These are phyloP conservation scores for Ypsolopha sequella DNA, from an alignment of 2,888 invertebrate genomes.

Conservation along the genomic window DNA sequence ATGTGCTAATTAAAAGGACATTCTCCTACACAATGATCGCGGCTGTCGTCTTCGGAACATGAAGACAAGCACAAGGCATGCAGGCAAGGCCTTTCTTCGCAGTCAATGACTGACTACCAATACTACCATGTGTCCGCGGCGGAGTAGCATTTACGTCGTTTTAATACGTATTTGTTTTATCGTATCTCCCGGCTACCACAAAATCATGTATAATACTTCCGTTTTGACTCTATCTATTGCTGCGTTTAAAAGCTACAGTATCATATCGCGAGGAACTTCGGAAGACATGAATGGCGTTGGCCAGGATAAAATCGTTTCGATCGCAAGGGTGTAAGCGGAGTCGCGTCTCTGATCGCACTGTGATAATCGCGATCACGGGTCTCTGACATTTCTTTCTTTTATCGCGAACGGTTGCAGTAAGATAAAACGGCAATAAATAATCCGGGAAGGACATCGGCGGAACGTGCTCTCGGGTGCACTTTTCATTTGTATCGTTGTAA, in stretches of 20 bases:
- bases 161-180: slow-evolving; percentile 47
- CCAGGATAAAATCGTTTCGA: slow-evolving; percentile 11
- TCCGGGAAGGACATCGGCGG: slow-evolving; percentile 42
- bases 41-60: slow-evolving; percentile 42
- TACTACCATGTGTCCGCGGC: slow-evolving; percentile 42
- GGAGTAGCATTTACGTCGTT: slow-evolving; percentile 40
- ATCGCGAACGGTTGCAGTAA: slow-evolving; percentile 53
- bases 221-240: slow-evolving; percentile 18
- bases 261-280: neutral
- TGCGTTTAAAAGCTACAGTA: slow-evolving; percentile 2
- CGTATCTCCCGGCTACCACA: slow-evolving; percentile 14
- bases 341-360: slow-evolving; percentile 53
- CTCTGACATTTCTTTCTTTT: slow-evolving; percentile 64
- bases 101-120: slow-evolving; percentile 54
- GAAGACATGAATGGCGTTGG: slow-evolving; percentile 17
- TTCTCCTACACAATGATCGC: slow-evolving; percentile 54
- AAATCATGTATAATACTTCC: neutral
- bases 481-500: slow-evolving; percentile 59
- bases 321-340: slow-evolving; percentile 22
- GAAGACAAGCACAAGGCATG: slow-evolving; percentile 28
- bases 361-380: slow-evolving; percentile 63
- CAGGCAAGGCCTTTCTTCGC: slow-evolving; percentile 40
- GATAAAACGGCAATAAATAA: slow-evolving; percentile 66
- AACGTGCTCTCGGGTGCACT: slow-evolving; percentile 54
- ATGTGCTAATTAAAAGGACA: slow-evolving; percentile 64